Percentiles rank a stretch among this genome's conserved stretches.
Conservation (phyloP, 1,140 invertebrate species). For the Drosophila rufa region DNA sequence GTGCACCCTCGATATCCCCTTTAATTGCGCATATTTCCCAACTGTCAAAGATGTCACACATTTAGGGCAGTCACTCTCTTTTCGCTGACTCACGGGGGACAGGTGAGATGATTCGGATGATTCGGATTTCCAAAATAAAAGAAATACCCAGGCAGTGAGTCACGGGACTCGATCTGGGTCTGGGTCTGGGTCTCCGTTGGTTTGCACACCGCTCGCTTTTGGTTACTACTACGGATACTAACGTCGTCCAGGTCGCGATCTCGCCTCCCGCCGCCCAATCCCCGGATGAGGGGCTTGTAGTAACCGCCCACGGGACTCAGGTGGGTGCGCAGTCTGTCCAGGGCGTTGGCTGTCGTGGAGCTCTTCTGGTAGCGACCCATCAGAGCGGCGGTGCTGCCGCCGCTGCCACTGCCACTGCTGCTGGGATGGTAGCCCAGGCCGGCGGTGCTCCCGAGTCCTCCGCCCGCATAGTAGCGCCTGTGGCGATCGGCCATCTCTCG, state of each 20-base stretch:
- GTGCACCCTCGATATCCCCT: slow-evolving; percentile 8
- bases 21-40: slow-evolving; percentile 43
- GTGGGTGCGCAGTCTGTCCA: slow-evolving; percentile 81
- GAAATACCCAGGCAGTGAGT: slow-evolving; percentile 36
- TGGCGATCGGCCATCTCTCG: slow-evolving; percentile 79
- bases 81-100: slow-evolving; percentile 47
- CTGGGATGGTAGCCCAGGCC: slow-evolving; percentile 45
- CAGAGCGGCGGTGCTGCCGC: slow-evolving; percentile 37
- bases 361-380: slow-evolving; percentile 80
- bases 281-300: slow-evolving; percentile 81
- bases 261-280: slow-evolving; percentile 58
- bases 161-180: slow-evolving; percentile 25
- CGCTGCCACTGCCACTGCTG: slow-evolving; percentile 43
- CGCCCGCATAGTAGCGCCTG: slow-evolving; percentile 76
- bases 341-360: slow-evolving; percentile 75
- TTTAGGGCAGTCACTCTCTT: slow-evolving; percentile 62
- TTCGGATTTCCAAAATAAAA: slow-evolving; percentile 32
- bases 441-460: slow-evolving; percentile 52
- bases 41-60: slow-evolving; percentile 49
- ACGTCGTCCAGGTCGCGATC: slow-evolving; percentile 73
- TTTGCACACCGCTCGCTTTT: slow-evolving; percentile 44
- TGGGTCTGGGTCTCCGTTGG: slow-evolving; percentile 41
- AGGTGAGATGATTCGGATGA: slow-evolving; percentile 54
- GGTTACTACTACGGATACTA: slow-evolving; percentile 55
- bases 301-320: slow-evolving; percentile 81